Conservation (phyloP, 1,140 invertebrate genomes). For the Polyergus mexicanus region DNA sequence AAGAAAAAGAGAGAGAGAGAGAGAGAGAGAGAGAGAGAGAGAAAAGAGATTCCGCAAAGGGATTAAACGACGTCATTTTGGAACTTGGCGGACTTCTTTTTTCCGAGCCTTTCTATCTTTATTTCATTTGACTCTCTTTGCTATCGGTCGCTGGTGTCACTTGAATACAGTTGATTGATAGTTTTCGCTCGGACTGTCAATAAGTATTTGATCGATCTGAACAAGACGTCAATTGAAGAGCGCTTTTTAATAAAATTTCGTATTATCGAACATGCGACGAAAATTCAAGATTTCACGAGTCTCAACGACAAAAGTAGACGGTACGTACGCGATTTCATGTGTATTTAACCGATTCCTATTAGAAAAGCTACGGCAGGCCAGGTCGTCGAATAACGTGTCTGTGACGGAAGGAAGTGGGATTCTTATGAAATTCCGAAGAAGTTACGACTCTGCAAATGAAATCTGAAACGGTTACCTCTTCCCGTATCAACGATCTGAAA, state of each 20-base stretch:
- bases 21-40: not conserved
- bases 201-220: conserved; percentile 21
- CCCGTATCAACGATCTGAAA: conserved; percentile 57
- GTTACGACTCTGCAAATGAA: conserved; percentile 82
- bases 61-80: conserved; percentile 64
- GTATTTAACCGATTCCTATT: not conserved
- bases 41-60: conserved; percentile 25
- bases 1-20: not conserved
- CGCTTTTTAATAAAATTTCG: not conserved
- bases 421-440: conserved; percentile 79
- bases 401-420: conserved; percentile 5
- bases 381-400: conserved; percentile 34
- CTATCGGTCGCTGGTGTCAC: not conserved
- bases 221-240: not conserved
- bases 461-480: conserved; percentile 70
- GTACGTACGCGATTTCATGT: not conserved
- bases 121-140: conserved; percentile 42
- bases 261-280: not conserved
- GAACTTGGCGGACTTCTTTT: not conserved
- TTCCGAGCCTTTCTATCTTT: not conserved
- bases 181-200: conserved; percentile 3
- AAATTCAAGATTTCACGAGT: not conserved
- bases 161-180: not conserved
- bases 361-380: conserved; percentile 23
- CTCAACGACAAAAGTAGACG: not conserved